Evolutionary conservation across 2,113 vertebrate genomes (phyloP), one percentile per base, ranked within the genome.

Genomic region (Coregonus clupeaformis): DNA sequence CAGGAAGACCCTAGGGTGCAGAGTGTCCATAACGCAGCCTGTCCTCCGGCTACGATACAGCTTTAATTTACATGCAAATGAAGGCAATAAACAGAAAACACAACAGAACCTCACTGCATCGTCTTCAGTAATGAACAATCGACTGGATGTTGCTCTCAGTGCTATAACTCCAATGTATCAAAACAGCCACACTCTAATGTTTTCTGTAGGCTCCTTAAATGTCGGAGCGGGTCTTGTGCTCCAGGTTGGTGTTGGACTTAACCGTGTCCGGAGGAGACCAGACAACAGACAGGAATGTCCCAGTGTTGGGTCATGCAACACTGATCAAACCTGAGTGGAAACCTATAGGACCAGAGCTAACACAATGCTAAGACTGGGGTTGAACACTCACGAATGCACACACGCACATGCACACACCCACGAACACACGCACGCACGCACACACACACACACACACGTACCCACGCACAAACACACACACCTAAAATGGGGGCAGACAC

Each of bases 51-150:
- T 92, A 93, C 91, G 93, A 91, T 93, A 92, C 94, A 89, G 91
- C 92, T 95, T 95, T 95, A 92, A 96, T 96, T 95, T 96, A 94
- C 94, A 96, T 96, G 95, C 94, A 95, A 96, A 96, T 96, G 91
- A 94, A 93, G 93, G 49, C 91, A 94, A 95, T 95, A 95, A 95
- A 93, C 42, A 89, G 87, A 92, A 91, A 92, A 88, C 93, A 91
- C 90, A 92, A 92, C 92, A 91, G 90, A 94, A 94, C 93, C 92
- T 88, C 89, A 86, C 89, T 87, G 86, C n/a, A 87, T 85, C 93
- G 93, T 92, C 87, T 89, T 89, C 93, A 52, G 49, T 90, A 76
- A 91, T 90, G 88, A 89, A 88, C 6, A 70, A 73, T 18, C 22
- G 45, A 16, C 27, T 75, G 66, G 18, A 67, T 64, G 67, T 11